Evolutionary conservation across 2,113 vertebrate genomes (phyloP), one percentile per base, ranked within the genome.

Genomic region (Psephotus haematonotus): DNA sequence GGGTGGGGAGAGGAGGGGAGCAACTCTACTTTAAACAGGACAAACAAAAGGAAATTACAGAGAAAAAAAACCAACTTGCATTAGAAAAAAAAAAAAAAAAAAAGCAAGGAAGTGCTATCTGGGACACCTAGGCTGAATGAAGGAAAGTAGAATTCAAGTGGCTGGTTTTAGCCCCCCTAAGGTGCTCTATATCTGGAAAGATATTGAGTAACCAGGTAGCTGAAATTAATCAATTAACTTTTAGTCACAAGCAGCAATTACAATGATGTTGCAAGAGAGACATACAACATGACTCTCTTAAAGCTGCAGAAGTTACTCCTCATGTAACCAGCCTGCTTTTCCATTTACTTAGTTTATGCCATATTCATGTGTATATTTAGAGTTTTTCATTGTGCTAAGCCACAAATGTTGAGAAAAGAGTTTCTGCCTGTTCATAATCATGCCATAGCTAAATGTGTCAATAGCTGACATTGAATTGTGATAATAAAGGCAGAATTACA

Each of bases 401-500:
- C 62, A 77, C 53, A 74, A 77, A 59, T 15, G 6, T 14, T 27
- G 27, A 77, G 46, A 55, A 31, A 59, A 88, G 78, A 86, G 28
- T 80, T 87, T 82, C 72, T 91, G 29, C 18, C 68, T 59, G 25
- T 74, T 90, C 82, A 57, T 64, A 92, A 90, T 62, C 57, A 53
- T 55, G 71, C n/a, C 44, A 53, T 60, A 74, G 65, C 67, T 86
- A 82, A 75, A 82, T 13, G 31, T 33, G 31, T 57, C 53, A 88
- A 47, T 75, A 76, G 76, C 50, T 20, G 35, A 44, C 60, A 29
- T 15, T 37, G 80, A 90, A 52, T 83, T 83, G 84, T 81, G 76
- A 79, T 93, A 96, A 88, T 46, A 86, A 83, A 88, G 44, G 31
- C 80, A 88, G 72, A 86, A 86, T 19, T 82, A 8, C 65, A 92